Base-by-base conservation (phyloP, 2,797 vertebrate genomes). In the Leptodactylus fallax region DNA sequence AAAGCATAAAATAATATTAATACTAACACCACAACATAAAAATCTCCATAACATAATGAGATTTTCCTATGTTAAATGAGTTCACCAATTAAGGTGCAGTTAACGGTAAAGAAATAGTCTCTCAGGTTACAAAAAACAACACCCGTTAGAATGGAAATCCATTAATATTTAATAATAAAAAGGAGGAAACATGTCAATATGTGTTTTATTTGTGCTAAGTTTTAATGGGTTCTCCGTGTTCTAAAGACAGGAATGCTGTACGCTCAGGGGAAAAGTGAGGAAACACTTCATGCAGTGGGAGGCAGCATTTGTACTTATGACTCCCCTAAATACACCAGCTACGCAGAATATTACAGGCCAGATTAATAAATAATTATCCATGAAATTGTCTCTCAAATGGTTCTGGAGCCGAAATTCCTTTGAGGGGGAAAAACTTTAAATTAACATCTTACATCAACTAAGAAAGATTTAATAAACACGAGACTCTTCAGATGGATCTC, bases 141-240 rank as follows among this genome's bases (percentile, higher is more conserved):
- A 63, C 82, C 61, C 49, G 87, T 84, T 80, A 88, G 87, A 74
- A 85, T 81, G 87, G 83, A 89, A 89, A 85, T 65, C 79, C 79
- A 86, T 89, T 80, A 88, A 88, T 88, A 85, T 89, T 89, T 85
- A 56, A 85, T 85, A 85, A 23, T 81, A 77, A 67, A 61, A 85
- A 81, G 79, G 72, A 60, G 47, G 55, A 82, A 89, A 89, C 87
- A 85, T 80, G 53, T 89, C 87, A 69, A 85, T 77, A 60, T 79
- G 61, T 63, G 83, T 76, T 79, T 88, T 88, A 89, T 86, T 88
- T 85, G 67, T 81, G 69, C 83, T 81, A 85, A 81, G 63, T 88
- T 89, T 81, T 85, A 89, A 89, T 85, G 83, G 87, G 51, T 74
- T 71, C 49, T 87, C 45, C 67, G 36, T 65, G 87, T 79, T 85